Percentiles rank a stretch among this genome's conserved stretches.
Evolutionary conservation across 2,888 invertebrate species (phyloP).

Genomic region (Trichacis sp.): DNA sequence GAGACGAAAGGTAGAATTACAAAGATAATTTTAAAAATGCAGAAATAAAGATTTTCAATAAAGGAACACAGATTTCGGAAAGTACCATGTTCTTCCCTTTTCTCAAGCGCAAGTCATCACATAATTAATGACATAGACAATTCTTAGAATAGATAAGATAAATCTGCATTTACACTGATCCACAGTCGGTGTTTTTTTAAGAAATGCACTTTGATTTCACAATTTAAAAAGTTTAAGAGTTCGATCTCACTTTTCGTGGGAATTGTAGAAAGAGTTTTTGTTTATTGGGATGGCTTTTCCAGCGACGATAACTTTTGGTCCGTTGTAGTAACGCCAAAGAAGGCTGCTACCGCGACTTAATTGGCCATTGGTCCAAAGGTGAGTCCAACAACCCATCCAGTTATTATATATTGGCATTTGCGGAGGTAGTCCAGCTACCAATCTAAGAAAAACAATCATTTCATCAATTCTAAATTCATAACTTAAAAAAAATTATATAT

Average conservation of each 20-base stretch:
- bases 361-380: slow-evolving; percentile 80
- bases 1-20: slow-evolving; percentile 33
- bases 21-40: slow-evolving; percentile 44
- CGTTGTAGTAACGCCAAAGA: slow-evolving; percentile 80
- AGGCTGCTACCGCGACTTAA: slow-evolving; percentile 89
- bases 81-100: slow-evolving; percentile 34
- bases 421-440: slow-evolving; percentile 86
- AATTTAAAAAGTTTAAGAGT: slow-evolving; percentile 12
- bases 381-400: slow-evolving; percentile 89
- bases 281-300: slow-evolving; percentile 40
- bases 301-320: slow-evolving; percentile 62
- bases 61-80: slow-evolving; percentile 45
- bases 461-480: too few relatives aligned
- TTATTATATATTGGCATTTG: slow-evolving; percentile 84
- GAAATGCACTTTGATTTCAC: slow-evolving; percentile 16
- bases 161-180: slow-evolving; percentile 29
- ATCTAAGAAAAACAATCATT: too few relatives aligned
- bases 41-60: slow-evolving; percentile 31
- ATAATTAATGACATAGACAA: too few relatives aligned
- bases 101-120: too few relatives aligned
- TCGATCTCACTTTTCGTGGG: too few relatives aligned
- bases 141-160: too few relatives aligned
- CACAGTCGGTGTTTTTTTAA: slow-evolving; percentile 16
- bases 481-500: too few relatives aligned
- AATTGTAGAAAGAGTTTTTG: too few relatives aligned